These are phyloP conservation scores for Morpho achilles DNA, from an alignment of 2,888 invertebrate species.

Conservation along the genomic window DNA sequence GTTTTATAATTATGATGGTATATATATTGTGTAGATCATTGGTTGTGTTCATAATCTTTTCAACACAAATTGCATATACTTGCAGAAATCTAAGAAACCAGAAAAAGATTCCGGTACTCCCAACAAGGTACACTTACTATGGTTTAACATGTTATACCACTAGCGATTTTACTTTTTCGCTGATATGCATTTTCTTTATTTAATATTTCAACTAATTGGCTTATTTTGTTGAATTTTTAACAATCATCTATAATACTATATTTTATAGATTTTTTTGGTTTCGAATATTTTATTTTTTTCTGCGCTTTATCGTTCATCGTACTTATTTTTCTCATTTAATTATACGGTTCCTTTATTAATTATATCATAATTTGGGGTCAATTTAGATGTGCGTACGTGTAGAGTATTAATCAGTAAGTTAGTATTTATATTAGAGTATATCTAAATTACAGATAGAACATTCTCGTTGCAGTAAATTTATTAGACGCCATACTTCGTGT, in stretches of 20 bases:
- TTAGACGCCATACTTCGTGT: conserved; percentile 60
- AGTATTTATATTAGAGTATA: conserved; percentile 26
- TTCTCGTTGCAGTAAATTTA: conserved; percentile 68
- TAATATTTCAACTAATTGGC: conserved; percentile 27
- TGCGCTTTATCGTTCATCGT: not conserved
- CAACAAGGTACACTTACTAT: conserved; percentile 82
- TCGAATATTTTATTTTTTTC: conserved; percentile 27
- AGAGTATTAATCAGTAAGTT: not conserved
- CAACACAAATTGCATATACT: conserved; percentile 33
- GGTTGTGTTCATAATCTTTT: not conserved
- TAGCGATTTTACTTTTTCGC: conserved; percentile 33
- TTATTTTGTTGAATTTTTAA: conserved; percentile 6
- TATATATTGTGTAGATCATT: not conserved
- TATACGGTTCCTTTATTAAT: not conserved
- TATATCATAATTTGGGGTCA: conserved; percentile 10
- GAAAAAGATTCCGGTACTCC: conserved; percentile 85
- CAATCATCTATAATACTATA: conserved; percentile 5
- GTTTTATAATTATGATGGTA: not conserved
- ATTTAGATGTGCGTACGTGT: conserved; percentile 5
- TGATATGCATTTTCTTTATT: conserved; percentile 26
- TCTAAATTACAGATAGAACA: conserved; percentile 66
- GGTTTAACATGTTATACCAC: conserved; percentile 33
- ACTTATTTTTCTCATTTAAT: not conserved
- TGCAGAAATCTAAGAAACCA: conserved; percentile 89
- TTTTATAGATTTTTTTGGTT: conserved; percentile 10